Conservation (phyloP, 2,113 vertebrate species). For the Atherinomorus stipes region DNA sequence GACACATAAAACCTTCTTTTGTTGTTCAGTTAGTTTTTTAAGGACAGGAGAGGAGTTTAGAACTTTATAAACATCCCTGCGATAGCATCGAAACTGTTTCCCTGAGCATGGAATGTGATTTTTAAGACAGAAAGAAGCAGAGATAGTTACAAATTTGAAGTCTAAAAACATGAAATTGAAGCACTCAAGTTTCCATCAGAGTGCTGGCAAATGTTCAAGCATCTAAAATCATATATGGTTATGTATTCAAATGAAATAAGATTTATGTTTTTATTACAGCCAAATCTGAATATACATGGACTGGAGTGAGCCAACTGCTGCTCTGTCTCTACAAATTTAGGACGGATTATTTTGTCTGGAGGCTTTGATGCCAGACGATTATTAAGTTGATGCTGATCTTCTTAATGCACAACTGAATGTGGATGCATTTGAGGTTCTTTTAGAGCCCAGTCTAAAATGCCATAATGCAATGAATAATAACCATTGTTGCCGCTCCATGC, state of each 20-base stretch:
- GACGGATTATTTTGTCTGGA: constrained; percentile 52
- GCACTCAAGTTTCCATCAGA: constrained; percentile 12
- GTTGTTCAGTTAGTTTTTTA: not conserved
- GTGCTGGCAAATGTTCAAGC: constrained; percentile 13
- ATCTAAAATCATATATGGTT: constrained; percentile 18
- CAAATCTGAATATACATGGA: constrained; percentile 37
- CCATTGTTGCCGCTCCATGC: not conserved
- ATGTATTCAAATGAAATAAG: constrained; percentile 37
- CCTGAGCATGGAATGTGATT: not conserved
- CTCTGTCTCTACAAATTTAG: constrained; percentile 58
- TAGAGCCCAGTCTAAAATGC: not conserved
- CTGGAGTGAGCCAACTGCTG: constrained; percentile 11
- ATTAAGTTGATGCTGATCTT: constrained; percentile 24
- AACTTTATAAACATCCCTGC: constrained; percentile 12
- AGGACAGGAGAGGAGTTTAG: not conserved
- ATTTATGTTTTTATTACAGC: constrained; percentile 51
- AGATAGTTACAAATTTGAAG: not conserved
- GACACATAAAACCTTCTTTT: not conserved
- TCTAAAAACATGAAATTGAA: constrained; percentile 19
- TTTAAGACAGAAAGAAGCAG: constrained; percentile 9
- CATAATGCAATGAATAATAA: constrained; percentile 20
- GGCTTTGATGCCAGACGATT: constrained; percentile 56
- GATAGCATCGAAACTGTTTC: not conserved
- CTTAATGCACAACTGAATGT: constrained; percentile 16
- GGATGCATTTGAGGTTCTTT: constrained; percentile 14